Percentiles rank a stretch among this genome's conserved stretches.
Conservation (phyloP, 2,888 invertebrate species). For the Eulithis prunata region DNA sequence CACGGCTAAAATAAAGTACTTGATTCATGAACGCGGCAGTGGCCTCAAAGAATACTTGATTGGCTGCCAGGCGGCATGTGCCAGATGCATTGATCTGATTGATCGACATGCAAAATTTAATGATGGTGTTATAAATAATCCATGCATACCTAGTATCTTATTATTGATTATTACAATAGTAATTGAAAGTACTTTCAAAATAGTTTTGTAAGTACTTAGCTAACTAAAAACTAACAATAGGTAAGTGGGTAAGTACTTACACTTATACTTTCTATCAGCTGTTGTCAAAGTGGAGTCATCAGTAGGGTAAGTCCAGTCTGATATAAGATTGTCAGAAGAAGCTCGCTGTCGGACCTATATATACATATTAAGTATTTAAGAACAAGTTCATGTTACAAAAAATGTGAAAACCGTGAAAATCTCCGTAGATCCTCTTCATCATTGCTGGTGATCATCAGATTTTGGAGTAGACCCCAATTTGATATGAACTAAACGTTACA, state of each 20-base stretch:
- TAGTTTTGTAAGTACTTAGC: neutral
- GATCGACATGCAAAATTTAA: conserved; percentile 44
- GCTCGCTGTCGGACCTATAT: conserved; percentile 87
- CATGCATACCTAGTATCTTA: neutral
- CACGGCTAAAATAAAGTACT: conserved; percentile 86
- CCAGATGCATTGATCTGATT: conserved; percentile 59
- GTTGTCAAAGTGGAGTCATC: conserved; percentile 67
- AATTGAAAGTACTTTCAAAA: neutral
- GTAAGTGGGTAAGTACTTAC: conserved; percentile 58
- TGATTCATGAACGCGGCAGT: conserved; percentile 61
- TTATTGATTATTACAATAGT: neutral
- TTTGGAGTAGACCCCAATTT: too few relatives aligned
- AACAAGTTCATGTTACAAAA: too few relatives aligned
- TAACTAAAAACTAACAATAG: neutral
- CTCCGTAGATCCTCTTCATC: too few relatives aligned
- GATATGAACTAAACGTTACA: too few relatives aligned
- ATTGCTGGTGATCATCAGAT: too few relatives aligned
- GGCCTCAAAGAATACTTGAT: conserved; percentile 71
- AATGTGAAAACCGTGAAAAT: too few relatives aligned
- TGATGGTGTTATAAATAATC: conserved; percentile 33
- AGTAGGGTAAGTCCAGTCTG: conserved; percentile 85
- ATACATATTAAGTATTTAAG: neutral
- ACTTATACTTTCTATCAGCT: conserved; percentile 82
- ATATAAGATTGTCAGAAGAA: conserved; percentile 89
- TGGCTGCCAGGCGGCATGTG: conserved; percentile 65